Evolutionary conservation across 1,140 invertebrate species (phyloP).

Genomic region (Drosophila sulfurigaster): DNA sequence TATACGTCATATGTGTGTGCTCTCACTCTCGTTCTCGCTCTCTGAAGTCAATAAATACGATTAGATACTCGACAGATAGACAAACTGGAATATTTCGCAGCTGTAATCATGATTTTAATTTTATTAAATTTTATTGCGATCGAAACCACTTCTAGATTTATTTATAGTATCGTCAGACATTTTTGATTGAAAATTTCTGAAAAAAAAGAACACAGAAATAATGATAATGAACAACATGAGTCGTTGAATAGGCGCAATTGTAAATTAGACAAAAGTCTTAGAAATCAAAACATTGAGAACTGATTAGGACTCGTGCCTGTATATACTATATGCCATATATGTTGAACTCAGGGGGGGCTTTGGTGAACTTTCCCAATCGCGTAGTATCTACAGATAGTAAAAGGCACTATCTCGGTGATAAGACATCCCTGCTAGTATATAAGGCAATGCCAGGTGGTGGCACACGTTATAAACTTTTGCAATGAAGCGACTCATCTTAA

Average conservation of each 20-base stretch:
- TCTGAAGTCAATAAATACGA: conserved; percentile 7
- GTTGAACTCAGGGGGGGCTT: conserved; percentile 19
- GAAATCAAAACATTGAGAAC: conserved; percentile 30
- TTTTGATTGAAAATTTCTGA: conserved; percentile 29
- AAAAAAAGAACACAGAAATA: conserved; percentile 13
- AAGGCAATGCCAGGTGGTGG: background rate
- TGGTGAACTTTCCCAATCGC: background rate
- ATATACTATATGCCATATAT: background rate
- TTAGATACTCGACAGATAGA: background rate
- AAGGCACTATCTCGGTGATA: conserved; percentile 25
- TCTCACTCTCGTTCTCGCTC: too few species aligned
- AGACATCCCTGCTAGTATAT: conserved; percentile 23
- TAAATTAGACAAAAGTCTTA: conserved; percentile 38
- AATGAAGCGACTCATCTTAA: conserved; percentile 36
- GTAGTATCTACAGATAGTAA: conserved; percentile 32
- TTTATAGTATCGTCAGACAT: conserved; percentile 33
- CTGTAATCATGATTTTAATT: conserved; percentile 26
- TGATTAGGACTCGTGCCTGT: conserved; percentile 25
- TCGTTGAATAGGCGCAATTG: conserved; percentile 16
- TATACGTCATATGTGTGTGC: background rate
- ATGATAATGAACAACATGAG: conserved; percentile 35
- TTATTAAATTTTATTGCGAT: conserved; percentile 21
- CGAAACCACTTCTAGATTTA: conserved; percentile 22
- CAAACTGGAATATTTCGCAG: conserved; percentile 3
- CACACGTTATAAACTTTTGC: conserved; percentile 9